A percentile compares a stretch with the other conserved stretches of the same genome.
phyloP scores from a whole-genome alignment of 2,797 vertebrate species.

The Sebastiscus tertius region DNA sequence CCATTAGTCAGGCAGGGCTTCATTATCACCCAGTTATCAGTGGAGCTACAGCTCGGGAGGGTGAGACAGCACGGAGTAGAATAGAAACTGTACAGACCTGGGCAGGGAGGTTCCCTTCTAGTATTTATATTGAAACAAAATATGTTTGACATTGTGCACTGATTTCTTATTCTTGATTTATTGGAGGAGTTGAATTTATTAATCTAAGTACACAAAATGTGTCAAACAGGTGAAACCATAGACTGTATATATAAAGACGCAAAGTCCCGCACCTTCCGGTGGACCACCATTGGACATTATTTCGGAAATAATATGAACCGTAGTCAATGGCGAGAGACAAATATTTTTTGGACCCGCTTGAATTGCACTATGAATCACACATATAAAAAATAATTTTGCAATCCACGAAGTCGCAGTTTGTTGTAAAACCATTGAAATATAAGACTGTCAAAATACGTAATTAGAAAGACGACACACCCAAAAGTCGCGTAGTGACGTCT shows the following conservation, averaged over 20 bases:
- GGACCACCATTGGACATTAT: no score
- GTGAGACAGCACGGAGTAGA: neutral
- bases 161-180: neutral
- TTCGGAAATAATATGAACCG: no score
- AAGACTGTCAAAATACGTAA: no score
- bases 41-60: slow-evolving; percentile 13
- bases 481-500: no score
- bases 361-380: no score
- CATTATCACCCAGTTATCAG: neutral
- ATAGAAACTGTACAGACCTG: neutral
- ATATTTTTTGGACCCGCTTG: no score
- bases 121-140: neutral
- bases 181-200: neutral
- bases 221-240: neutral
- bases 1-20: slow-evolving; percentile 6
- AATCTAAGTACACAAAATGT: neutral
- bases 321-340: no score
- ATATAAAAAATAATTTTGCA: no score
- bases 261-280: no score
- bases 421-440: no score
- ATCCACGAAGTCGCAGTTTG: no score
- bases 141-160: neutral
- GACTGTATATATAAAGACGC: neutral
- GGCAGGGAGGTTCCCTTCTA: neutral
- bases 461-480: no score